Evolutionary conservation across 2,888 invertebrate species (phyloP).

Genomic region (Eudemis profundana): DNA sequence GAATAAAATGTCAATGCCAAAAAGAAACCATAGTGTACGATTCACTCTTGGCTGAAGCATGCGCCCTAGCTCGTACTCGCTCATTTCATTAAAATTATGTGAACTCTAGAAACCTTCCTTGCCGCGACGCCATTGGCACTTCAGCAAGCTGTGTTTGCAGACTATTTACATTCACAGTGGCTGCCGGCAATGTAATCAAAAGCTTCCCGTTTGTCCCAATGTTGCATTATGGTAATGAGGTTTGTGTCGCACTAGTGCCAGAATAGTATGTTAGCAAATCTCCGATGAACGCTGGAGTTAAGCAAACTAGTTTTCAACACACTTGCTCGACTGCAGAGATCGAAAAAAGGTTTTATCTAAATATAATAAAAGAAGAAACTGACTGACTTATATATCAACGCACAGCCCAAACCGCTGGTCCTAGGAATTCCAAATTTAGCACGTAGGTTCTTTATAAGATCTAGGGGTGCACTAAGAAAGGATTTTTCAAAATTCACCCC

Average conservation of each 20-base stretch:
- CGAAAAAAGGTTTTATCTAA: too few species aligned
- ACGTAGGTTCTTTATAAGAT: too few species aligned
- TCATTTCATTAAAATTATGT: slow-evolving; percentile 22
- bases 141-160: slow-evolving; percentile 57
- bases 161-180: slow-evolving; percentile 67
- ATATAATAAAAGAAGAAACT: too few species aligned
- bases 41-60: background rate
- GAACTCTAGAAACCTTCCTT: slow-evolving; percentile 28
- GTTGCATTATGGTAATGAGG: slow-evolving; percentile 75
- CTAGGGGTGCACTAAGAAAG: too few species aligned
- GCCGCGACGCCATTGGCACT: slow-evolving; percentile 52
- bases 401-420: too few species aligned
- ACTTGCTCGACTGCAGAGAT: too few species aligned
- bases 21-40: too few species aligned
- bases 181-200: slow-evolving; percentile 72
- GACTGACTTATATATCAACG: too few species aligned
- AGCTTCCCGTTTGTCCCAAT: slow-evolving; percentile 66
- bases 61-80: background rate
- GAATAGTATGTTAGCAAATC: too few species aligned
- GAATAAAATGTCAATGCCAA: too few species aligned
- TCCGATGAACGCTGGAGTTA: background rate
- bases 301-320: background rate
- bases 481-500: too few species aligned
- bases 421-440: too few species aligned
- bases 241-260: slow-evolving; percentile 45